Evolutionary conservation across 1,140 invertebrate species (phyloP).

Genomic region (Drosophila nigrodunni): DNA sequence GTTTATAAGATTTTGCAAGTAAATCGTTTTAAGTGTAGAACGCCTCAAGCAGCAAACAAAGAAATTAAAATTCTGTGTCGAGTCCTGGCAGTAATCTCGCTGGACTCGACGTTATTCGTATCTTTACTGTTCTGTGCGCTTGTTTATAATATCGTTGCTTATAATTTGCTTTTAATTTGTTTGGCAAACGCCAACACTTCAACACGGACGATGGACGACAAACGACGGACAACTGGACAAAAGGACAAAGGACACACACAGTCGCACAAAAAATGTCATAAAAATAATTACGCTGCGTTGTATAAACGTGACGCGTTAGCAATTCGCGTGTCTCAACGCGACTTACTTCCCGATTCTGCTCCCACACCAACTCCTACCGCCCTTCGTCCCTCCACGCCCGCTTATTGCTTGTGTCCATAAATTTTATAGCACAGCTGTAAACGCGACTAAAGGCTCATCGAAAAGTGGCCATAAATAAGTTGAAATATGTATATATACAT

Average conservation of each 20-base stretch:
- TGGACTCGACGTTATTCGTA: constrained; percentile 53
- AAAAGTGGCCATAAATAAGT: constrained; percentile 80
- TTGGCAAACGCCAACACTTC: constrained; percentile 81
- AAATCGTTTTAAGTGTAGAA: constrained; percentile 72
- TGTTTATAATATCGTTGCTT: constrained; percentile 73
- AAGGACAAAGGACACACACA: constrained; percentile 7
- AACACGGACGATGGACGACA: constrained; percentile 49
- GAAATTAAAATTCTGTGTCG: constrained; percentile 76
- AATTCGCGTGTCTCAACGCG: constrained; percentile 48
- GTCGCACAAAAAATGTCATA: constrained; percentile 66
- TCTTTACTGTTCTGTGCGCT: constrained; percentile 15
- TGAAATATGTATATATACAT: constrained; percentile 44
- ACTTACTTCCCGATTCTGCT: constrained; percentile 10
- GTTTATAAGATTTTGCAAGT: constrained; percentile 69
- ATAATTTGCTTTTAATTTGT: constrained; percentile 83
- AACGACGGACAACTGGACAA: constrained; percentile 31
- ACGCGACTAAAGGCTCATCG: constrained; percentile 76
- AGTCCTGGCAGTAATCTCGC: not conserved
- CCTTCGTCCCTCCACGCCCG: not conserved
- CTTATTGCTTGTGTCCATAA: constrained; percentile 49
- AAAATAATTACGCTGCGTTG: constrained; percentile 78
- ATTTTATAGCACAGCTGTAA: constrained; percentile 77
- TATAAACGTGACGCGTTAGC: constrained; percentile 63
- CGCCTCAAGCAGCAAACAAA: constrained; percentile 52
- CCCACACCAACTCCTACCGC: not conserved